phyloP scores from a whole-genome alignment of 2,797 vertebrate species.

The Anguilla anguilla region DNA sequence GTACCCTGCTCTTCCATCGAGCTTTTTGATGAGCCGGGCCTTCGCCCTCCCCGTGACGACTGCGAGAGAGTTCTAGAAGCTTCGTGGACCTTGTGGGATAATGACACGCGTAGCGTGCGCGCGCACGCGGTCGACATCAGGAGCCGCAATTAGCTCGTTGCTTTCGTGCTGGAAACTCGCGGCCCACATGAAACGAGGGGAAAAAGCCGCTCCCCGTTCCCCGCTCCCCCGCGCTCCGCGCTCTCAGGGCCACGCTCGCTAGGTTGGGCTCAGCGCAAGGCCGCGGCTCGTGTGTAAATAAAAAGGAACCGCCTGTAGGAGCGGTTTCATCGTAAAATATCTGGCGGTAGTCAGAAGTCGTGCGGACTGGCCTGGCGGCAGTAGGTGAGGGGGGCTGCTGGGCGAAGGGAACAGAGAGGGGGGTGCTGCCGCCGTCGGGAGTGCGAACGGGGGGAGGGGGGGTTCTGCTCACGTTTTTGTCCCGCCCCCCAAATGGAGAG shows the following conservation, averaged over 20 bases:
- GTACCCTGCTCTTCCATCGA: constrained; percentile 77
- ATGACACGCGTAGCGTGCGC: constrained; percentile 53
- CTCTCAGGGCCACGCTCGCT: not conserved
- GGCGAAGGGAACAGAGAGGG: not conserved
- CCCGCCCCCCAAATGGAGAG: not conserved
- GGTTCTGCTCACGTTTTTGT: not conserved
- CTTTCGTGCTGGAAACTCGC: constrained; percentile 68
- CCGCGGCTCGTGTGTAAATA: constrained; percentile 14
- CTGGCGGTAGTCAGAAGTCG: constrained; percentile 40
- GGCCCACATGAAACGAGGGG: constrained; percentile 72
- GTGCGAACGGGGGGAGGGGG: too few species aligned
- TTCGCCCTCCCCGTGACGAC: constrained; percentile 64
- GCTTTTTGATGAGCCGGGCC: constrained; percentile 73
- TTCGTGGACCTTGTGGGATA: constrained; percentile 78
- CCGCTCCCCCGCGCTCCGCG: not conserved
- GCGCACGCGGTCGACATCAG: constrained; percentile 68
- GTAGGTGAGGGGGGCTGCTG: not conserved
- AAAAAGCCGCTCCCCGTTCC: not conserved
- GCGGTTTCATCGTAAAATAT: constrained; percentile 47
- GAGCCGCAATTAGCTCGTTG: constrained; percentile 67
- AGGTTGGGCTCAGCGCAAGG: not conserved
- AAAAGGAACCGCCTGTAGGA: constrained; percentile 28
- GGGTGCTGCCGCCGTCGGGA: not conserved
- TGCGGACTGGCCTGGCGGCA: constrained; percentile 39
- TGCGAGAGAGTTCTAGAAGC: constrained; percentile 67